phyloP scores from a whole-genome alignment of 2,113 vertebrate genomes.

The Thamnaconus septentrionalis region DNA sequence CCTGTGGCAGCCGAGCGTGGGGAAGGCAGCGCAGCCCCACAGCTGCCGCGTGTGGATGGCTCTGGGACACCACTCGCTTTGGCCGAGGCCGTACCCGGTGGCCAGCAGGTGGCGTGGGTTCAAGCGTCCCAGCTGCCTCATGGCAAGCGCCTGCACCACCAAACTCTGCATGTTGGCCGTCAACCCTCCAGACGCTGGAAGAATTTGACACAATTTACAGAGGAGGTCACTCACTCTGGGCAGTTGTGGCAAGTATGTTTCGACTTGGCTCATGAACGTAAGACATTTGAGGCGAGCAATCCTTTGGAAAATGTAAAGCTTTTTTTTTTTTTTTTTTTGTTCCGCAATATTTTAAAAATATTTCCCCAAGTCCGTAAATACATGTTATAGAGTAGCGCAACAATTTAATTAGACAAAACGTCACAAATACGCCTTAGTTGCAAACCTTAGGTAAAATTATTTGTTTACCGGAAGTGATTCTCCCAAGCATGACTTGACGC shows the following conservation, averaged over 20 bases:
- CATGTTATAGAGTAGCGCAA: too few relatives aligned
- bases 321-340: too few relatives aligned
- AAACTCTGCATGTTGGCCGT: conserved; percentile 68
- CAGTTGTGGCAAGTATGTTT: too few relatives aligned
- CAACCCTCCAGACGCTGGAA: conserved; percentile 36
- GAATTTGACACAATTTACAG: neutral
- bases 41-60: conserved; percentile 69
- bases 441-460: neutral
- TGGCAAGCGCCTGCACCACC: conserved; percentile 65
- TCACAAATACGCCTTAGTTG: too few relatives aligned
- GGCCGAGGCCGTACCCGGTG: conserved; percentile 49
- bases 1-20: conserved; percentile 41
- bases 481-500: neutral
- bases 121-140: conserved; percentile 70
- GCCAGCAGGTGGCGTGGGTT: conserved; percentile 59
- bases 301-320: too few relatives aligned
- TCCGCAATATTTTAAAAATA: too few relatives aligned
- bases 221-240: neutral
- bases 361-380: too few relatives aligned
- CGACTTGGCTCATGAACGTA: too few relatives aligned
- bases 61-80: conserved; percentile 65
- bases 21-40: conserved; percentile 54
- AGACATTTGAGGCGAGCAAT: too few relatives aligned
- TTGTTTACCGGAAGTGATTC: neutral
- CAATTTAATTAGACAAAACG: too few relatives aligned